Base-by-base conservation (phyloP, 2,888 invertebrate genomes). In the Dolichopus griseipennis region DNA sequence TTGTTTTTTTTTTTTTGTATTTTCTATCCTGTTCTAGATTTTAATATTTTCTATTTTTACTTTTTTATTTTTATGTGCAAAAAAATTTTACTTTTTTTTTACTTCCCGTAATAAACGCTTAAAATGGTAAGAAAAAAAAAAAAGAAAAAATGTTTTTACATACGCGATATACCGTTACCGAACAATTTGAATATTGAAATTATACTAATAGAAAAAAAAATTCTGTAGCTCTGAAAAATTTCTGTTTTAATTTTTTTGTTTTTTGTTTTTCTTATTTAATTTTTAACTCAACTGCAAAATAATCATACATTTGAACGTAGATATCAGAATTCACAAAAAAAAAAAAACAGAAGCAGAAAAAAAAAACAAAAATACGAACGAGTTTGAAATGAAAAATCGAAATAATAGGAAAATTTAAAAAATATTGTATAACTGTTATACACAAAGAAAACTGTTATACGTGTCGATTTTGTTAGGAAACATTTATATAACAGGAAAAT, bases 271-370 rank as follows among this genome's bases (percentile, higher is more conserved):
- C 5, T 27, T 27, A 4, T 27, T 27, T 27, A 27, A 27, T 27
- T 41, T 52, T 52, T 52, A 18, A n/a, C 52, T 52, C 52, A 18
- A 52, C 52, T 52, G 52, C 52, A 52, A 52, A 52, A 52, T 52
- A 52, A 52, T 52, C 52, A 52, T 52, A 52, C 52, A 52, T 52
- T 15, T 27, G 2, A n/a, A n/a, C 5, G 27, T 27, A 27, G 27
- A 27, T 27, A 27, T 27, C 27, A 27, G 27, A 4, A 27, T 2
- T 4, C 2, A 27, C 27, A 27, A 5, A 4, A 27, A n/a, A n/a
- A n/a, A n/a, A n/a, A 5, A n/a, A 52, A n/a, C 5, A 27, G 27
- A 27, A 27, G 5, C 27, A 27, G 27, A 4, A 27, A 5, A n/a
- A 52, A 4, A 27, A 5, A n/a, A 52, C 9, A 52, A 52, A 52